A percentile compares a stretch with the other conserved stretches of the same genome.
Conservation (phyloP, 2,888 invertebrate species). For the Schizaphis graminum region DNA sequence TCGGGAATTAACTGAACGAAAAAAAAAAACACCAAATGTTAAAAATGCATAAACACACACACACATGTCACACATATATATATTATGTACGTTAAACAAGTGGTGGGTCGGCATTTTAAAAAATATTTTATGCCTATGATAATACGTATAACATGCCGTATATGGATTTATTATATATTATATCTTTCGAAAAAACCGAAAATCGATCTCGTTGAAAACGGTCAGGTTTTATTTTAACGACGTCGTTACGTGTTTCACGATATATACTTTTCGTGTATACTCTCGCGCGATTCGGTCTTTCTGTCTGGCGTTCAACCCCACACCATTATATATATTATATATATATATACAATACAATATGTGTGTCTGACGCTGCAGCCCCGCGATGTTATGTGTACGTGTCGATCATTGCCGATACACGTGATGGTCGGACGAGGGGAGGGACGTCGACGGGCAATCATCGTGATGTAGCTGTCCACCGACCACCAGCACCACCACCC, state of each 20-base stretch:
- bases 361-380: background rate
- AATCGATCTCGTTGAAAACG: background rate
- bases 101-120: background rate
- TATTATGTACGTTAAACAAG: background rate
- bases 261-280: background rate
- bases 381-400: background rate
- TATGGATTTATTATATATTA: background rate
- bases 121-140: background rate
- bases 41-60: too few relatives aligned
- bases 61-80: too few relatives aligned
- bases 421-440: background rate
- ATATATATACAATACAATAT: background rate
- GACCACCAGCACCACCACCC: background rate
- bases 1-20: background rate
- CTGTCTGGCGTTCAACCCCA: background rate
- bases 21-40: background rate
- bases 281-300: background rate
- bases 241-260: background rate
- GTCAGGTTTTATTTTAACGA: background rate
- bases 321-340: background rate
- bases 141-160: background rate
- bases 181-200: background rate
- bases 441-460: constrained; percentile 36
- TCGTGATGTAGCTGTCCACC: background rate
- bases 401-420: background rate